Evolutionary conservation across 1,140 invertebrate species (phyloP), one percentile per base, ranked within the genome.

Genomic region (Microplitis mediator): DNA sequence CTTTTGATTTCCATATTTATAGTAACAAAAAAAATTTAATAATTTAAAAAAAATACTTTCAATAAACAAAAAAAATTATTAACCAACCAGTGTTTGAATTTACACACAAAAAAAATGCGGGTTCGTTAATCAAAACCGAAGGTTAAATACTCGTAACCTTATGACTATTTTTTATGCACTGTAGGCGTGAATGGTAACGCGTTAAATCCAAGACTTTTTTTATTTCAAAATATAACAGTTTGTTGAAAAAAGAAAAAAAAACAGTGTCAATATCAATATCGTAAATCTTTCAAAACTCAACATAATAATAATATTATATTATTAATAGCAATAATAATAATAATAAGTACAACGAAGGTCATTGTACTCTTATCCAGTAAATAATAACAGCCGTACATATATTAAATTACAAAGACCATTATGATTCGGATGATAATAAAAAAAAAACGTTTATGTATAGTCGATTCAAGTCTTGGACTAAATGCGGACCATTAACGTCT

Each of bases 41-140:
- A 23, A 23, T 50, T 50, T 50, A 1, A 50, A 50, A 50, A 50
- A 50, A 50, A 50, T 50, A 56, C 6, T 56, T 56, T 56, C 16
- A 14, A 16, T 39, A 34, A 68, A 67, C 23, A 68, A 68, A 68
- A 23, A 68, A 56, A 58, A 36, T 56, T 54, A 3, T 23, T 14
- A 36, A 36, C n/a, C 35, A 9, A 16, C 2, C 4, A 4, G 32
- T 68, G 54, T 62, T 39, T 23, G 13, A 32, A 23, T 16, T 31
- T 13, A 9, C 0, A 45, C 36, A 50, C 34, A 50, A 70, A 70
- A 69, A 70, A 70, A 70, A 70, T 70, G 68, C 68, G 67, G 67
- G 67, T 50, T 69, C 67, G 67, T 70, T 62, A 70, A 70, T 62
- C 58, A 70, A 70, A 70, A 70, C 6, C 51, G 58, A 70, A 70